Evolutionary conservation across 1,140 invertebrate species (phyloP).

Genomic region (Chironomus tepperi): DNA sequence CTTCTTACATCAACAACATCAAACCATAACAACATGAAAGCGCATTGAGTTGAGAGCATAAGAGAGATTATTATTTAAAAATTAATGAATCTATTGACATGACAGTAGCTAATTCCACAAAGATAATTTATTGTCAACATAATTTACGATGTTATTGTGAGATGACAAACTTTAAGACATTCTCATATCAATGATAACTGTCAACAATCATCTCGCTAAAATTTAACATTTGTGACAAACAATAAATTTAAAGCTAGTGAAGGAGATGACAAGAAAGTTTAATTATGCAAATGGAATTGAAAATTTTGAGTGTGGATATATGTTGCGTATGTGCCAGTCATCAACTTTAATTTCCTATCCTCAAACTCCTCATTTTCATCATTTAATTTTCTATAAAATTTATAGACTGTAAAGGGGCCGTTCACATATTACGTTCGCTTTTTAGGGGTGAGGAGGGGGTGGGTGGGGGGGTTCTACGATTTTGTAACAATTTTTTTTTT

Average conservation of each 20-base stretch:
- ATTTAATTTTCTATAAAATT: no score
- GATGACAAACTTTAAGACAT: neutral
- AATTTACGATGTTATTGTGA: neutral
- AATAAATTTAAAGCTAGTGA: neutral
- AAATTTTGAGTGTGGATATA: neutral
- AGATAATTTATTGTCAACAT: constrained; percentile 14
- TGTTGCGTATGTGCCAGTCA: neutral
- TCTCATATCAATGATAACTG: neutral
- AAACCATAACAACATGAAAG: no score
- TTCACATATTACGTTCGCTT: no score
- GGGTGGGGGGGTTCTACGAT: no score
- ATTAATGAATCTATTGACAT: neutral
- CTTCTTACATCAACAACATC: no score
- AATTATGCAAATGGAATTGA: constrained; percentile 6
- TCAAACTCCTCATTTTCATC: neutral
- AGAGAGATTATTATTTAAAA: neutral
- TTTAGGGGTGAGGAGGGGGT: no score
- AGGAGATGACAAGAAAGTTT: constrained; percentile 6
- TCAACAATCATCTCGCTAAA: neutral
- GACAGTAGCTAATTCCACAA: neutral
- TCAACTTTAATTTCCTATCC: neutral
- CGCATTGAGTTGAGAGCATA: no score
- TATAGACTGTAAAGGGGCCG: no score
- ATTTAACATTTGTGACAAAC: neutral
- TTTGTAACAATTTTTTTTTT: no score